Evolutionary conservation across 2,888 invertebrate genomes (phyloP).

Genomic region (Crepidodera aurea): DNA sequence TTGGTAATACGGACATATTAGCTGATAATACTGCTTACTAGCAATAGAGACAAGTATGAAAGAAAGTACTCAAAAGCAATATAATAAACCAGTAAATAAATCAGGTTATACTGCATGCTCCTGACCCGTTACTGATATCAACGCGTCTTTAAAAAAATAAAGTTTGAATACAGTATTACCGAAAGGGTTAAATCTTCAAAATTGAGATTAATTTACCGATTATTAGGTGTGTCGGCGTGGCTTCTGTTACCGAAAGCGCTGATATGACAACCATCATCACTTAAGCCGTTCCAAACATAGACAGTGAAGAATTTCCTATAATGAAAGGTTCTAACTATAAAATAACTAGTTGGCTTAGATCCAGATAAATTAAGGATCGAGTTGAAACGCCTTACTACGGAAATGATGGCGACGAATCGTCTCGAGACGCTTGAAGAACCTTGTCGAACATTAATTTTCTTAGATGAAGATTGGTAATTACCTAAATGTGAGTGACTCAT

Average conservation of each 20-base stretch:
- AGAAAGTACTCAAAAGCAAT: no score
- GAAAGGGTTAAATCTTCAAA: neutral
- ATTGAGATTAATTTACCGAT: neutral
- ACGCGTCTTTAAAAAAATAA: no score
- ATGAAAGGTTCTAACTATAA: neutral
- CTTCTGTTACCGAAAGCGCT: neutral
- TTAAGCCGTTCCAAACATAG: neutral
- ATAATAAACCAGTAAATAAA: no score
- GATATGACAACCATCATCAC: neutral
- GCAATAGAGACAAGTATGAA: no score
- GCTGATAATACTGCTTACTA: no score
- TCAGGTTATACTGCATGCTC: no score
- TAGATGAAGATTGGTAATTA: conserved; percentile 8
- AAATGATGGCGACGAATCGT: conserved; percentile 24
- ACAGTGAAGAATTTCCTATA: conserved; percentile 4
- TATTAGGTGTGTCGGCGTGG: neutral
- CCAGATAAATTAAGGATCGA: conserved; percentile 20
- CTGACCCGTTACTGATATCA: no score
- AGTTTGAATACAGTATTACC: no score
- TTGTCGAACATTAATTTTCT: conserved; percentile 16
- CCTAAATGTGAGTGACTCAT: conserved; percentile 8
- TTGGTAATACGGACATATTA: no score
- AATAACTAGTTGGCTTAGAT: conserved; percentile 14
- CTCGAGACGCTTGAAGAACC: conserved; percentile 13
- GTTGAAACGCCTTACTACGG: conserved; percentile 2